These are phyloP conservation scores for Merops nubicus DNA, from an alignment of 2,113 vertebrate genomes.

Conservation along the genomic window DNA sequence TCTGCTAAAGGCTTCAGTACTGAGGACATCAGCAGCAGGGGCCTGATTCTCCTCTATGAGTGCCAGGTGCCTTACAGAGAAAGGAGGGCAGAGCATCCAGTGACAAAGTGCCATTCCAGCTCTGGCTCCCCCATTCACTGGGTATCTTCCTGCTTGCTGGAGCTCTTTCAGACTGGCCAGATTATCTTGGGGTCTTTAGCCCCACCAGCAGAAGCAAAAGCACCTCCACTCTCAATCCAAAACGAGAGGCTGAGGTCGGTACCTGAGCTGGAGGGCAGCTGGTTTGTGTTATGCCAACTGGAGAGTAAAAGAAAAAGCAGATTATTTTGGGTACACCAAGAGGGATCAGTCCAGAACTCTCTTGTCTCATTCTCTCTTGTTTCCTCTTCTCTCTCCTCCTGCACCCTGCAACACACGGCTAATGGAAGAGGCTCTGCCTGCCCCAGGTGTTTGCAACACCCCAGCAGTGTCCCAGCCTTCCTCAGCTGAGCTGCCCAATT, in stretches of 20 bases:
- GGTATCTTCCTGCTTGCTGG: neutral
- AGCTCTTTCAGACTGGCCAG: neutral
- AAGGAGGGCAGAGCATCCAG: neutral
- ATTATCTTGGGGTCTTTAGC: neutral
- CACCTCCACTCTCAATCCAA: neutral
- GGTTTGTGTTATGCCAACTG: neutral
- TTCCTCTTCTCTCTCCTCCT: neutral
- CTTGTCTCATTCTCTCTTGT: neutral
- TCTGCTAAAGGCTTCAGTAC: neutral
- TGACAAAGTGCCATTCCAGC: neutral
- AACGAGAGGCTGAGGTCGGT: neutral
- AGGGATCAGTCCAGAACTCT: neutral
- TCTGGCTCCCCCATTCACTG: neutral
- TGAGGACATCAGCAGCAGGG: neutral
- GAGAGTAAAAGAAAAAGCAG: neutral
- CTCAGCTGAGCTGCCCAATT: neutral
- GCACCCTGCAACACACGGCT: neutral
- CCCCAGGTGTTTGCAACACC: neutral
- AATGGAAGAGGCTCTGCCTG: neutral
- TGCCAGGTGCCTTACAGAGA: neutral
- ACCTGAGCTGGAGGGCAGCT: neutral
- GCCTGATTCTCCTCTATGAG: neutral
- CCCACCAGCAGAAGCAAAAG: neutral
- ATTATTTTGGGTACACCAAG: neutral
- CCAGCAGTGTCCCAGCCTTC: neutral